Evolutionary conservation across 35 echinoderm and acorn worm species (phyloP).

Genomic region (Antedon bifida): DNA sequence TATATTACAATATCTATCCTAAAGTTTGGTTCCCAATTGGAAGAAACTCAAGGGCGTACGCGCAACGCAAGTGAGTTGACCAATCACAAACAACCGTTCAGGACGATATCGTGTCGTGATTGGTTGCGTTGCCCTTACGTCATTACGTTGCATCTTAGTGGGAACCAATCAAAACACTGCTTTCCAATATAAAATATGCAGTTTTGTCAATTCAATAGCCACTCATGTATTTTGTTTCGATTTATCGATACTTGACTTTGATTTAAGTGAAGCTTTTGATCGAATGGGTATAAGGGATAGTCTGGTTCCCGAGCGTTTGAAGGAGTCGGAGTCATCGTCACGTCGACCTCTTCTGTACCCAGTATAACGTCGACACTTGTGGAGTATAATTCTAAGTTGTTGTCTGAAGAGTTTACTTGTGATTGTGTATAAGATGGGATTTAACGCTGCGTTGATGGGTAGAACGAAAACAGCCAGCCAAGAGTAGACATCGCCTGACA

Average conservation of each 20-base stretch:
- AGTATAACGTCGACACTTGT: slow-evolving; percentile 4
- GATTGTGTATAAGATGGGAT: slow-evolving; percentile 88
- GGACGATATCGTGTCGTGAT: too few species aligned
- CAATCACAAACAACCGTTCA: too few species aligned
- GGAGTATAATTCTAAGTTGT: slow-evolving; percentile 26
- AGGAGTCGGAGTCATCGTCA: slow-evolving; percentile 27
- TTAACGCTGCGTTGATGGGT: slow-evolving; percentile 69
- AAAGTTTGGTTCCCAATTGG: too few species aligned
- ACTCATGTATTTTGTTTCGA: neutral
- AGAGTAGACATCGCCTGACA: slow-evolving; percentile 51
- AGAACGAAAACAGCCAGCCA: slow-evolving; percentile 96
- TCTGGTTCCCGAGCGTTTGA: slow-evolving; percentile 35
- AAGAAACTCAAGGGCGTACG: too few species aligned
- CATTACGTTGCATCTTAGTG: too few species aligned
- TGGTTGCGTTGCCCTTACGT: too few species aligned
- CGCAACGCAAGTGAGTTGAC: too few species aligned
- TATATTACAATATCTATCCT: too few species aligned
- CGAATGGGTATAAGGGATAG: slow-evolving; percentile 35
- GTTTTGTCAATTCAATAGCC: too few species aligned
- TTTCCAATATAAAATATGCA: too few species aligned
- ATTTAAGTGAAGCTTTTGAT: neutral
- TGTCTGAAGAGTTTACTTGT: slow-evolving; percentile 79
- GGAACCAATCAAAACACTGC: too few species aligned
- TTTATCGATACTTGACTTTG: neutral
- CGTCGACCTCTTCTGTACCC: slow-evolving; percentile 13